A percentile compares a stretch with the other conserved stretches of the same genome.
Evolutionary conservation across 2,113 vertebrate genomes (phyloP).

Genomic region (Psittacara wagleri): DNA sequence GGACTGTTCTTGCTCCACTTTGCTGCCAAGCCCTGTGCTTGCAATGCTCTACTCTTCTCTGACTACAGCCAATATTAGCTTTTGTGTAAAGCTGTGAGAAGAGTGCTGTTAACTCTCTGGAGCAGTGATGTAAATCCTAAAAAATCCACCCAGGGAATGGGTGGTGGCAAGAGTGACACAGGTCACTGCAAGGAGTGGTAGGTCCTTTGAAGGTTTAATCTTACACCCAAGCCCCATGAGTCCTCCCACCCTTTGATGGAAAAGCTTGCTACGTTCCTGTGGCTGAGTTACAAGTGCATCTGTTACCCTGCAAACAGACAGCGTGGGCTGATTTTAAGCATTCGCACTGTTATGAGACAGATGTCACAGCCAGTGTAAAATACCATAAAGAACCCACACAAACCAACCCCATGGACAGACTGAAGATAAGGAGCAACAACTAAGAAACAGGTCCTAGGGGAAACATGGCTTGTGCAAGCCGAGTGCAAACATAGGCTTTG

Average conservation of each 20-base stretch:
- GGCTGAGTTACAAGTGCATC: background rate
- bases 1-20: background rate
- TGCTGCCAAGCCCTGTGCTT: slow-evolving; percentile 12
- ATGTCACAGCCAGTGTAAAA: background rate
- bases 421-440: background rate
- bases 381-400: background rate
- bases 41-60: background rate
- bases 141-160: slow-evolving; percentile 41
- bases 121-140: background rate
- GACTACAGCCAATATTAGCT: background rate
- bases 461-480: background rate
- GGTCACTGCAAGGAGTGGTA: background rate
- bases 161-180: background rate
- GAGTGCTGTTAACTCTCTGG: background rate
- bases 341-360: background rate
- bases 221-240: background rate
- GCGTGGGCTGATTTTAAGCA: background rate
- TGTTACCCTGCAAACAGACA: background rate
- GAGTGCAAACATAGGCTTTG: background rate
- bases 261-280: background rate
- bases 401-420: background rate
- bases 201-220: background rate
- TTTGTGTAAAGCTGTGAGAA: background rate
- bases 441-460: background rate
- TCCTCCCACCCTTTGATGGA: background rate